phyloP scores from a whole-genome alignment of 2,113 vertebrate species.

The Atherinomorus stipes region DNA sequence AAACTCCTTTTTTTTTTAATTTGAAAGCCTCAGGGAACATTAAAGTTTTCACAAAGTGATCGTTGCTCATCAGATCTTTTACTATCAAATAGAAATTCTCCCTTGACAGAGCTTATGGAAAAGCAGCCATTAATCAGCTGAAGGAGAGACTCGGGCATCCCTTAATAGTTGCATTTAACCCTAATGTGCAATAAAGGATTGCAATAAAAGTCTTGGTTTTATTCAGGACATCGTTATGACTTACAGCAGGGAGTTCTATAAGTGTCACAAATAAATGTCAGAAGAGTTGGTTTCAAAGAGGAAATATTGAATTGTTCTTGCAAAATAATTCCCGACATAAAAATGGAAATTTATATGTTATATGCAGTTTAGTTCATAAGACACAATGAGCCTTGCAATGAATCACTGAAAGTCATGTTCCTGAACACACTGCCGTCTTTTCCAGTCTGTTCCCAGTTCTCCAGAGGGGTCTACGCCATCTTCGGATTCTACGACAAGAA shows the following conservation, averaged over 20 bases:
- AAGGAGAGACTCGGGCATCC: constrained; percentile 28
- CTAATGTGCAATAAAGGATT: constrained; percentile 35
- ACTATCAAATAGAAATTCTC: constrained; percentile 43
- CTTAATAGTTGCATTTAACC: constrained; percentile 18
- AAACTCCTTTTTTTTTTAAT: constrained; percentile 15
- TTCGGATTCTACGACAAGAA: constrained; percentile 99
- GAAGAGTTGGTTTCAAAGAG: background rate
- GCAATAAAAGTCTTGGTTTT: constrained; percentile 9
- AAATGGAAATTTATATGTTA: too few species aligned
- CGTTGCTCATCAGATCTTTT: constrained; percentile 19
- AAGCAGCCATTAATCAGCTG: constrained; percentile 52
- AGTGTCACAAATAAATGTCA: constrained; percentile 1
- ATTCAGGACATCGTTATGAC: constrained; percentile 1
- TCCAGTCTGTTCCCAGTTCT: constrained; percentile 99
- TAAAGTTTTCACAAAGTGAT: constrained; percentile 41
- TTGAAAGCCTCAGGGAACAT: constrained; percentile 18
- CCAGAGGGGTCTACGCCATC: constrained; percentile 98
- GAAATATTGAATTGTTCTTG: background rate
- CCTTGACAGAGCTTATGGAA: constrained; percentile 54
- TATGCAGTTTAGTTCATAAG: background rate
- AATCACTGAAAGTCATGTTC: too few species aligned
- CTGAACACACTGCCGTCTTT: background rate
- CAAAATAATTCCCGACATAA: background rate
- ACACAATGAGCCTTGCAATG: background rate
- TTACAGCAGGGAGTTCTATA: background rate